Percentiles rank a stretch among this genome's conserved stretches.
These are phyloP conservation scores for Psilopogon haemacephalus DNA, from an alignment of 2,113 vertebrate genomes.

Conservation along the genomic window DNA sequence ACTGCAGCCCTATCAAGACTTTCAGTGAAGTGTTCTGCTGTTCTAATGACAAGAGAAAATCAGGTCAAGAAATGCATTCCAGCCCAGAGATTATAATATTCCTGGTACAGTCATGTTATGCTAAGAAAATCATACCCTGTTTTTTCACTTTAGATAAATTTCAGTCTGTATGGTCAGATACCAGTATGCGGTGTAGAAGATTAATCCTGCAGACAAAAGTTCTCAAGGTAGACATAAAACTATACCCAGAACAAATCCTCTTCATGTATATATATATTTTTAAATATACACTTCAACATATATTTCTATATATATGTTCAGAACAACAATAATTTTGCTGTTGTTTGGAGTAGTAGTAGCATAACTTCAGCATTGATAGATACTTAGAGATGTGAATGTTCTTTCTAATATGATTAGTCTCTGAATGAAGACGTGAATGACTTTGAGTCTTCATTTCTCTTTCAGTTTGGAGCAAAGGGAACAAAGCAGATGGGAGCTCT, in stretches of 20 bases:
- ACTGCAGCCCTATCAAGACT: background rate
- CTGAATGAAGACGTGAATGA: conserved; percentile 31
- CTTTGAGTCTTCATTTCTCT: background rate
- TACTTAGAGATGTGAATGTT: conserved; percentile 21
- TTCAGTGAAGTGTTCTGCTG: background rate
- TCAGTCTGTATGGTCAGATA: background rate
- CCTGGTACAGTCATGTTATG: background rate
- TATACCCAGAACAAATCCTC: background rate
- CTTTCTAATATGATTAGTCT: background rate
- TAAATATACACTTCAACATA: no score
- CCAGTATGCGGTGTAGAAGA: background rate
- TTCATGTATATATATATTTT: background rate
- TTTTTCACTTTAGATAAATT: background rate
- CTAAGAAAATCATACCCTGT: background rate
- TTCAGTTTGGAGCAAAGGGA: conserved; percentile 29
- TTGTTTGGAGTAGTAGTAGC: background rate
- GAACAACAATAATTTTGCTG: background rate
- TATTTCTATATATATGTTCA: background rate
- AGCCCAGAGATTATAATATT: conserved; percentile 12
- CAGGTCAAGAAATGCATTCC: conserved; percentile 29
- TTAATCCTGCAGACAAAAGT: background rate
- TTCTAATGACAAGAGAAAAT: conserved; percentile 53
- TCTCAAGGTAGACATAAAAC: background rate
- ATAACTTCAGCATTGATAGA: background rate
- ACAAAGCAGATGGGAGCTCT: conserved; percentile 32